Conservation (phyloP, 1,140 invertebrate genomes). For the Steinernema khuongi region DNA sequence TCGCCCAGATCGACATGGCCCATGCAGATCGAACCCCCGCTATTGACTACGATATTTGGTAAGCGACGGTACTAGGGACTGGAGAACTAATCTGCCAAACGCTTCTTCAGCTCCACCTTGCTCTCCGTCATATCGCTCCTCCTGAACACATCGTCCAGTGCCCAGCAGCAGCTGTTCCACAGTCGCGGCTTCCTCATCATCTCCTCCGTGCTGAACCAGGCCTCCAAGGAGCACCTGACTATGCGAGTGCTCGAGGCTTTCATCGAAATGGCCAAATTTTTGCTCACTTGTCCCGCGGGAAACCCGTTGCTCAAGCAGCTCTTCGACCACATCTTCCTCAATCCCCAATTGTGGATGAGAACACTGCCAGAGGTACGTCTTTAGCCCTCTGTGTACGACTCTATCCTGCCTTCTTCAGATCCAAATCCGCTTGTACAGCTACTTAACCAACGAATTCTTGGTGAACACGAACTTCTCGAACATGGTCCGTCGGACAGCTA, state of each 20-base stretch:
- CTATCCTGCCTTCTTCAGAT: slow-evolving; percentile 57
- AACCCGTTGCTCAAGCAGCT: slow-evolving; percentile 92
- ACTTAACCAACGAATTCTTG: slow-evolving; percentile 93
- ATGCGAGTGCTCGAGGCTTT: slow-evolving; percentile 61
- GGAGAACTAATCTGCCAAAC: slow-evolving; percentile 60
- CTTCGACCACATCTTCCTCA: slow-evolving; percentile 95
- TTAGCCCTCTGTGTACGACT: slow-evolving; percentile 3
- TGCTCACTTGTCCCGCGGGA: slow-evolving; percentile 86
- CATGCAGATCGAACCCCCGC: slow-evolving; percentile 51
- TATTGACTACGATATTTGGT: slow-evolving; percentile 63
- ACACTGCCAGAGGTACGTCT: slow-evolving; percentile 62
- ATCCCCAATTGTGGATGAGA: slow-evolving; percentile 96
- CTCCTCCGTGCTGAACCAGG: slow-evolving; percentile 86
- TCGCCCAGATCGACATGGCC: slow-evolving; percentile 89
- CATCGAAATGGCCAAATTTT: slow-evolving; percentile 73
- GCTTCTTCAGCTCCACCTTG: slow-evolving; percentile 79
- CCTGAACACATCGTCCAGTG: slow-evolving; percentile 87
- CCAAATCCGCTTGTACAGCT: slow-evolving; percentile 91
- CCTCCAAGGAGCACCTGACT: slow-evolving; percentile 48
- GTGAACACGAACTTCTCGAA: slow-evolving; percentile 94
- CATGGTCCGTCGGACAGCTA: slow-evolving; percentile 88
- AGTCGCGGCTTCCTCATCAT: slow-evolving; percentile 95
- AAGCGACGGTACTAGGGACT: too few species aligned
- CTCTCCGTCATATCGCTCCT: slow-evolving; percentile 94
- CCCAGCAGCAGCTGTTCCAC: slow-evolving; percentile 98